Conservation (phyloP, 2,113 vertebrate genomes). For the Astatoreochromis straeleni region DNA sequence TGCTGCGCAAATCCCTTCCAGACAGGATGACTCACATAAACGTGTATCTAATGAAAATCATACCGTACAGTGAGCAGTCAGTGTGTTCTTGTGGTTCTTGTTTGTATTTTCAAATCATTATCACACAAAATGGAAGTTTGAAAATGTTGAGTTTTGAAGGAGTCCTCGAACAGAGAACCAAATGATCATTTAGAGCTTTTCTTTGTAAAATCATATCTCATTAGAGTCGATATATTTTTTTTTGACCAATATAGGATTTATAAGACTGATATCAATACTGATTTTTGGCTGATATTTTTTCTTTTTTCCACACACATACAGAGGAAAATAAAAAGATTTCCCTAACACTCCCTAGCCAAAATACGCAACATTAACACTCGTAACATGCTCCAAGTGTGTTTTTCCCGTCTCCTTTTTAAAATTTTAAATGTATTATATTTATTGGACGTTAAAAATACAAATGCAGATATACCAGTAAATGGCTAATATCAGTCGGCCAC, state of each 20-base stretch:
- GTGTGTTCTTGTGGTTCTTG: not conserved
- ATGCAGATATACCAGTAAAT: not conserved
- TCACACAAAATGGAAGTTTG: not conserved
- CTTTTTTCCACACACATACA: not conserved
- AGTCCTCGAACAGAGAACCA: not conserved
- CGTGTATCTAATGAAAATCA: not conserved
- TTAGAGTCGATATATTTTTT: not conserved
- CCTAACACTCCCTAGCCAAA: not conserved
- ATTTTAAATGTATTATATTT: not conserved
- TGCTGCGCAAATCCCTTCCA: not conserved
- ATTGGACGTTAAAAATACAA: not conserved
- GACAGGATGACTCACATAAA: not conserved
- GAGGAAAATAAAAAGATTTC: not conserved
- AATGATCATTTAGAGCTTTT: not conserved
- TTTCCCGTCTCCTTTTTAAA: not conserved
- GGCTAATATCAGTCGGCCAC: not conserved
- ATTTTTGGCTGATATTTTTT: not conserved
- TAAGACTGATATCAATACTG: not conserved
- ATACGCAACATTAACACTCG: not conserved
- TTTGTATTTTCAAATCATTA: not conserved
- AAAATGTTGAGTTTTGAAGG: not conserved
- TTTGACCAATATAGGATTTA: not conserved
- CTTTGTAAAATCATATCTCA: not conserved
- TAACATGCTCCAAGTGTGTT: not conserved
- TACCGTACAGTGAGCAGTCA: not conserved